These are phyloP conservation scores for Lampris incognitus DNA, from an alignment of 2,113 vertebrate species.

Conservation along the genomic window DNA sequence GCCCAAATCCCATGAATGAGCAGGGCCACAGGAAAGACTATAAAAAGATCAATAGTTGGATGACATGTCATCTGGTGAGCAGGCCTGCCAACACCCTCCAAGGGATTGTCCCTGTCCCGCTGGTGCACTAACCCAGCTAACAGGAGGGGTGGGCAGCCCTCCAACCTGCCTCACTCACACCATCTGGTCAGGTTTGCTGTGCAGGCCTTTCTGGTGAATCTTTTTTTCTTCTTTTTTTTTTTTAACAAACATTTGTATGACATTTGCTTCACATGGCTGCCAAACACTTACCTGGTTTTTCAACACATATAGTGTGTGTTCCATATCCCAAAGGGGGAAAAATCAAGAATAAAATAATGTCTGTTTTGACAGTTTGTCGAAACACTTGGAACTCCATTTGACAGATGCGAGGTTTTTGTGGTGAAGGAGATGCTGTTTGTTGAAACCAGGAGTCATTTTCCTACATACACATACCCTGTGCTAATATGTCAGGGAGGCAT, in stretches of 20 bases:
- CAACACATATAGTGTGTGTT: slow-evolving; percentile 38
- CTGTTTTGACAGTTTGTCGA: slow-evolving; percentile 53
- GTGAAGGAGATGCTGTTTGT: slow-evolving; percentile 32
- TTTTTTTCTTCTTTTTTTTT: slow-evolving; percentile 30
- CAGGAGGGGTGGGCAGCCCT: slow-evolving; percentile 55
- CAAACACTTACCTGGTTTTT: slow-evolving; percentile 63
- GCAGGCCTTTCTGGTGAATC: slow-evolving; percentile 52
- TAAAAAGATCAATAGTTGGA: slow-evolving; percentile 81
- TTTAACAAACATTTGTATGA: slow-evolving; percentile 45
- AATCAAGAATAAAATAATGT: slow-evolving; percentile 45
- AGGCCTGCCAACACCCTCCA: slow-evolving; percentile 77
- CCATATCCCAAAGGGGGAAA: slow-evolving; percentile 35
- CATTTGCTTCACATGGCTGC: slow-evolving; percentile 69
- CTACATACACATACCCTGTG: slow-evolving; percentile 25
- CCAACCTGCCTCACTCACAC: slow-evolving; percentile 71
- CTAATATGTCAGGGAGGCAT: slow-evolving; percentile 44
- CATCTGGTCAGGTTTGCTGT: slow-evolving; percentile 77
- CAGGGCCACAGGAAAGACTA: slow-evolving; percentile 60
- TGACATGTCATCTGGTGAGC: slow-evolving; percentile 84
- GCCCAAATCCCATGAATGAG: slow-evolving; percentile 65
- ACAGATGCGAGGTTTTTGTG: slow-evolving; percentile 46
- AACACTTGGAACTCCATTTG: slow-evolving; percentile 42
- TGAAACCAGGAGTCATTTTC: slow-evolving; percentile 29
- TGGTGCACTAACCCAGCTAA: slow-evolving; percentile 67
- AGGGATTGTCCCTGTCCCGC: slow-evolving; percentile 65